Base-by-base conservation (phyloP, 1,140 invertebrate species). In the Ditylenchus dipsaci region DNA sequence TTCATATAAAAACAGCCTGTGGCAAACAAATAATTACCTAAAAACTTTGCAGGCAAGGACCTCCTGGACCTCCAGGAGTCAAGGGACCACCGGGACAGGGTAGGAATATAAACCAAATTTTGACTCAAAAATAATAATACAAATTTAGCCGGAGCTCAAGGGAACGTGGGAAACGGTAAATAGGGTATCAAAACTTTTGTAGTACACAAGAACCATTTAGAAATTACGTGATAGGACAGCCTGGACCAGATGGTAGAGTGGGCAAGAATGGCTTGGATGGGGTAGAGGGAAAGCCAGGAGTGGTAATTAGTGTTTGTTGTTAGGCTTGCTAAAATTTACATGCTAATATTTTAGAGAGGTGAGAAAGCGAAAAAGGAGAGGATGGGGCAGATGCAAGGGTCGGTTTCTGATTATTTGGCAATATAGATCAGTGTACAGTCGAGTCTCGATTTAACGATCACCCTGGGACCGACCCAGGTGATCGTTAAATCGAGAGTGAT, bases 261-360 rank as follows among this genome's bases (percentile, higher is more conserved):
- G 72, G 72, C 56, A 73, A 68, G 30, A 72, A 61, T 0, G 72
- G 72, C 9, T 57, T 76, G 19, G 72, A 73, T 33, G 72, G 72
- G 7, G 23, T 76, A 21, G 72, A 73, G 45, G 72, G 72, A 15
- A 73, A 73, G 21, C 64, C 72, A 29, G 72, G 72, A 58, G n/a
- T 26, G 3, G 49, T 53, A 53, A 21, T 8, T 53, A 17, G 8
- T 53, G n/a, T 15, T 53, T 21, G n/a, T 53, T 21, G 23, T 3
- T 53, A 53, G 11, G 43, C n/a, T 53, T 53, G 7, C 19, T 11
- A 17, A 1, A 60, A 60, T 3, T 13, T 8, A 38, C 11, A 38
- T 21, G n/a, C 42, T 19, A 33, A 62, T 19, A 42, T 42, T 42
- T 47, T n/a, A 45, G n/a, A 13, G 33, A 29, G 60, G 45, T 11